A percentile compares a stretch with the other conserved stretches of the same genome.
Evolutionary conservation across 35 echinoderm and acorn worm species (phyloP).

Genomic region (Ptychodera flava): DNA sequence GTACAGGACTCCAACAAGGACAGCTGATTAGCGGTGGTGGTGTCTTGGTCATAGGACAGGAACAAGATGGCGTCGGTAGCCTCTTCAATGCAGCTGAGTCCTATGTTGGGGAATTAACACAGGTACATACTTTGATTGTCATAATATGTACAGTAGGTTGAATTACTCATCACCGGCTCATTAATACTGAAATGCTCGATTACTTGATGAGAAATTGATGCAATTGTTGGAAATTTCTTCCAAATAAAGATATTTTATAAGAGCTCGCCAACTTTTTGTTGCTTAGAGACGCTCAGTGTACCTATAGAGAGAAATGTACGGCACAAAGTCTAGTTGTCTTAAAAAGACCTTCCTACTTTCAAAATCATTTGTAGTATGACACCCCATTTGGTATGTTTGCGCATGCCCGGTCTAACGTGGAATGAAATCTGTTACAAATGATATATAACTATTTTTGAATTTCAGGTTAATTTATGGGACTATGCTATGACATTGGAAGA

Average conservation of each 20-base stretch:
- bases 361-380: too few relatives aligned
- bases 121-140: too few relatives aligned
- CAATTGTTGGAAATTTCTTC: neutral
- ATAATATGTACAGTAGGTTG: neutral
- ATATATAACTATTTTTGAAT: neutral
- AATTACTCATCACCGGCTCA: neutral
- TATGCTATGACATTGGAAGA: slow-evolving; percentile 49
- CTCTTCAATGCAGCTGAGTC: slow-evolving; percentile 40
- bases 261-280: neutral
- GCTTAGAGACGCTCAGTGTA: neutral
- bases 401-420: neutral
- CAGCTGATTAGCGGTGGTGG: slow-evolving; percentile 39
- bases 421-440: neutral
- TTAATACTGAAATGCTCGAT: neutral
- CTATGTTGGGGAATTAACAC: slow-evolving; percentile 45
- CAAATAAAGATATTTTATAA: neutral
- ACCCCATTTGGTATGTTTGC: too few relatives aligned
- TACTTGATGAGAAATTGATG: neutral
- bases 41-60: slow-evolving; percentile 43
- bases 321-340: neutral
- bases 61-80: slow-evolving; percentile 50
- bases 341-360: neutral
- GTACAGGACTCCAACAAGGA: slow-evolving; percentile 26
- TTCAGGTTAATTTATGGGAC: slow-evolving; percentile 69
- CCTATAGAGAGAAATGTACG: neutral